Evolutionary conservation across 2,113 vertebrate genomes (phyloP).

Genomic region (Colius striatus): DNA sequence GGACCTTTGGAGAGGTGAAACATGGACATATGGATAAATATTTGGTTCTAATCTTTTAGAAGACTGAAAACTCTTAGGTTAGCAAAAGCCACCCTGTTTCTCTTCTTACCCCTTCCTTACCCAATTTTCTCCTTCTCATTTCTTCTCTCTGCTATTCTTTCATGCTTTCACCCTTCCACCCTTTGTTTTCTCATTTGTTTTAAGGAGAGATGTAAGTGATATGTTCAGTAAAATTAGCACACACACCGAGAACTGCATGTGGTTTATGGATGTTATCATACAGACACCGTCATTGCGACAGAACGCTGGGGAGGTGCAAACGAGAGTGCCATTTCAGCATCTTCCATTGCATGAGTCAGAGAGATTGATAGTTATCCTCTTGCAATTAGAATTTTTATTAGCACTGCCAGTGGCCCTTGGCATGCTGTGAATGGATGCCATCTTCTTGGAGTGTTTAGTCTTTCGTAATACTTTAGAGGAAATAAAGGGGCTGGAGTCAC

Average conservation of each 20-base stretch:
- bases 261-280: neutral
- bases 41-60: neutral
- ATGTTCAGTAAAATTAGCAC: neutral
- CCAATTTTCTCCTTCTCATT: neutral
- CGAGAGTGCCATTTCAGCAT: slow-evolving; percentile 55
- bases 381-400: slow-evolving; percentile 63
- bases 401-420: neutral
- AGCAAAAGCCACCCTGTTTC: neutral
- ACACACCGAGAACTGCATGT: neutral
- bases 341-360: slow-evolving; percentile 47
- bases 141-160: neutral
- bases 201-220: neutral
- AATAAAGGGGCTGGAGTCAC: slow-evolving; percentile 11
- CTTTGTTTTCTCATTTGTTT: neutral
- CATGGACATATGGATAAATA: neutral
- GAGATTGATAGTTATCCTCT: slow-evolving; percentile 55
- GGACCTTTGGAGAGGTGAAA: neutral
- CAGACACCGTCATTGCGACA: neutral
- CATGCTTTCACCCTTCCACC: neutral
- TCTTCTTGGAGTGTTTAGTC: slow-evolving; percentile 38
- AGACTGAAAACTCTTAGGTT: neutral
- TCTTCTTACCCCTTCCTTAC: neutral
- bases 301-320: slow-evolving; percentile 15
- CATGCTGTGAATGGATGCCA: slow-evolving; percentile 33
- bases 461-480: slow-evolving; percentile 22